A percentile compares a stretch with the other conserved stretches of the same genome.
These are phyloP conservation scores for Chrosomus eos DNA, from an alignment of 2,797 vertebrate genomes.

Conservation along the genomic window DNA sequence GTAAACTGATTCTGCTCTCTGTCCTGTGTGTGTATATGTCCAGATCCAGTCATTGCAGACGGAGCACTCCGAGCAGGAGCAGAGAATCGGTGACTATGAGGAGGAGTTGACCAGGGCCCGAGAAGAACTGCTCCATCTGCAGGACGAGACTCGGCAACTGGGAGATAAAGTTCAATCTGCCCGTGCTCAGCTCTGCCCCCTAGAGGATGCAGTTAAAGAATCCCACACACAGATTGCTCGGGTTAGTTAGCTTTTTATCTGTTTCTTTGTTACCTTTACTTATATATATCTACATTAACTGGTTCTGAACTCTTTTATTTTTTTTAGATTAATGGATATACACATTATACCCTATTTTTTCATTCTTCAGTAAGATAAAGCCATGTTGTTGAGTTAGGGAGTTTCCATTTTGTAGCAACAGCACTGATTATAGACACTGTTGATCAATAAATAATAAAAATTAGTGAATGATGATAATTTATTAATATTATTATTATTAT, in stretches of 20 bases:
- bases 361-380: not conserved
- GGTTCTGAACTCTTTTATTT: not conserved
- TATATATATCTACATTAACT: not conserved
- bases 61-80: constrained; percentile 91
- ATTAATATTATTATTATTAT: not conserved
- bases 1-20: constrained; percentile 2
- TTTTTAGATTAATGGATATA: not conserved
- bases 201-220: constrained; percentile 89
- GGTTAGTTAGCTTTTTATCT: constrained; percentile 69
- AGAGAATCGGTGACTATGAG: constrained; percentile 89
- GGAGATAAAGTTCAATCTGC: constrained; percentile 90
- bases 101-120: constrained; percentile 90
- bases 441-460: not conserved
- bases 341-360: not conserved
- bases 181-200: constrained; percentile 87
- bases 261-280: not conserved
- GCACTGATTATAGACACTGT: not conserved
- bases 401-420: too few species aligned
- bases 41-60: constrained; percentile 91
- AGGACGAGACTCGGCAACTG: constrained; percentile 89
- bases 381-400: not conserved
- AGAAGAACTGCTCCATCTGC: constrained; percentile 88
- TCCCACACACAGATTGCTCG: constrained; percentile 91
- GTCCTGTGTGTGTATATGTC: not conserved
- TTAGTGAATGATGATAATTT: not conserved